phyloP scores from a whole-genome alignment of 1,140 invertebrate species.

The Penaeus japonicus region DNA sequence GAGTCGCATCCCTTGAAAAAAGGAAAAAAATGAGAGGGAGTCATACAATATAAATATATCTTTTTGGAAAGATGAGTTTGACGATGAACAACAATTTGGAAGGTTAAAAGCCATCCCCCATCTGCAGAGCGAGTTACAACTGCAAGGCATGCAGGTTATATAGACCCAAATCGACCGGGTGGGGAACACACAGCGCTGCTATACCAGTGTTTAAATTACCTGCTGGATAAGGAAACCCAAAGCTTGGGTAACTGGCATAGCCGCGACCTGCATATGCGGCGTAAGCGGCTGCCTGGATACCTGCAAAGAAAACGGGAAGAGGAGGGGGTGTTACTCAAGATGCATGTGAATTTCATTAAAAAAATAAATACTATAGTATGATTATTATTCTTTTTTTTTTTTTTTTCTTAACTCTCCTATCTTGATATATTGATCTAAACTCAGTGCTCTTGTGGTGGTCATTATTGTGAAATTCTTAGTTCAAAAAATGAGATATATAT shows the following conservation, averaged over 20 bases:
- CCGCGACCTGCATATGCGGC: constrained; percentile 91
- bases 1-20: too few relatives aligned
- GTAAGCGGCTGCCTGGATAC: constrained; percentile 81
- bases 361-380: neutral
- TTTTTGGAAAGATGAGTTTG: too few relatives aligned
- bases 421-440: neutral
- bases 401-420: neutral
- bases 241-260: constrained; percentile 95
- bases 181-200: constrained; percentile 69
- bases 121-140: constrained; percentile 57
- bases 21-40: too few relatives aligned
- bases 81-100: neutral
- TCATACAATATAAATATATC: too few relatives aligned
- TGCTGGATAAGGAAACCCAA: constrained; percentile 94
- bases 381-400: neutral
- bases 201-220: constrained; percentile 82
- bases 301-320: constrained; percentile 39
- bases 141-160: constrained; percentile 60
- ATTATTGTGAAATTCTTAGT: constrained; percentile 8
- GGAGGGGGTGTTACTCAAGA: neutral
- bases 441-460: constrained; percentile 10
- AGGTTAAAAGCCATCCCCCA: neutral
- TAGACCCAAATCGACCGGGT: constrained; percentile 73
- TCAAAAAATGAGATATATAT: neutral
- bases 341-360: too few relatives aligned